Evolutionary conservation across 1,140 invertebrate species (phyloP), one percentile per base, ranked within the genome.

Genomic region (Saccostrea echinata): DNA sequence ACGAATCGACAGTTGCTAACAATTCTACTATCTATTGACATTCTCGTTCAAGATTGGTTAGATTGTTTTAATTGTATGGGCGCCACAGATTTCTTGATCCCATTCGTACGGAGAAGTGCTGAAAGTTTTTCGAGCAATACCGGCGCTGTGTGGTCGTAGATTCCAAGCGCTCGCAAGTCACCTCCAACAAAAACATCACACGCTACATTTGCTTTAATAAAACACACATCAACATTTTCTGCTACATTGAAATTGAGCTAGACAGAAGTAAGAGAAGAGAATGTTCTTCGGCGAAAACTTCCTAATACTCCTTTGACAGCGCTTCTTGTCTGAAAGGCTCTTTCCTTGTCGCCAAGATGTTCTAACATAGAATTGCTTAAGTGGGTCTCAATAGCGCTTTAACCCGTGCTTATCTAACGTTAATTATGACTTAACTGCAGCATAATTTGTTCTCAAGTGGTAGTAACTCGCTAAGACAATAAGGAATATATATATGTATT

Each of bases 121-220:
- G 68, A 76, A 76, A 76, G 68, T 76, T 76, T 76, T 76, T 27
- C 30, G 68, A 76, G 68, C 68, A 27, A 27, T 30, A 13, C 24
- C 24, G 68, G 68, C 68, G 27, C 30, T 76, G 68, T 76, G 68
- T 76, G 68, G 68, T 76, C 68, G 68, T 13, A 27, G 68, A 27
- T 30, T 76, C 30, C 68, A 16, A 76, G 68, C 68, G 68, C 68
- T 76, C 68, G 68, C 68, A 76, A 76, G 68, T 76, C 68, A 76
- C 68, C 68, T 76, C 68, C 68, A 76, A 76, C 68, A 76, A 76
- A 76, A 33, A 76, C 68, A 76, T 76, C 68, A 76, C 68, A 76
- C 68, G 68, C 68, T 76, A 76, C 68, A 76, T 76, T 76, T 76
- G 68, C 68, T 76, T 76, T 76, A 76, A 76, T 76, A 76, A 76